phyloP scores from a whole-genome alignment of 2,888 invertebrate genomes.

The Drosophila cognata region DNA sequence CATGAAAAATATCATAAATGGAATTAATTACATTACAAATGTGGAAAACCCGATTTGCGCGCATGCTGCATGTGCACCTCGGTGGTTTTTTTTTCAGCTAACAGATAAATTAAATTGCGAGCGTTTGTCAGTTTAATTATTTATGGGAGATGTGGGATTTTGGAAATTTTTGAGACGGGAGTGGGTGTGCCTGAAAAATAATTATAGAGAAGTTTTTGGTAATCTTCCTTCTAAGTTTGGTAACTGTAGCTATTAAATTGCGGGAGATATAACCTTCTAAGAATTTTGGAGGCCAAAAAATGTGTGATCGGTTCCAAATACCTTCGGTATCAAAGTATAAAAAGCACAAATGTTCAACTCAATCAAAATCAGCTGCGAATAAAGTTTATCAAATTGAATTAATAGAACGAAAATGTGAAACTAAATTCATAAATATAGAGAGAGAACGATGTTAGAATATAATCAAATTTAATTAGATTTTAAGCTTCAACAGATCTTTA shows the following conservation, averaged over 20 bases:
- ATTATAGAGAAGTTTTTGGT: too few species aligned
- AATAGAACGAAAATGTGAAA: slow-evolving; percentile 26
- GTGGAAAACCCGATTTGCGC: slow-evolving; percentile 15
- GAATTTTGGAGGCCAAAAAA: too few species aligned
- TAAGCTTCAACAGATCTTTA: background rate
- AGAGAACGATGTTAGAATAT: background rate
- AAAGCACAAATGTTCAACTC: slow-evolving; percentile 11
- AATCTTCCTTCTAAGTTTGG: too few species aligned
- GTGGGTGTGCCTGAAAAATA: too few species aligned
- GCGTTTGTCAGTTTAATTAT: slow-evolving; percentile 11
- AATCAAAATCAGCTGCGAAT: slow-evolving; percentile 31
- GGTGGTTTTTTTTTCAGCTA: slow-evolving; percentile 11
- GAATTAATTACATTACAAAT: slow-evolving; percentile 60
- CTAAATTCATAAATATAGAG: background rate
- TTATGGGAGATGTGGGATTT: too few species aligned
- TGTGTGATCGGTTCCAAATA: too few species aligned
- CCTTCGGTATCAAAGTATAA: background rate
- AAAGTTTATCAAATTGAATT: slow-evolving; percentile 44
- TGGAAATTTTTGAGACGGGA: too few species aligned
- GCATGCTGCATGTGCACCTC: slow-evolving; percentile 12
- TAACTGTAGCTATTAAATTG: too few species aligned
- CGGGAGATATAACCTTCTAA: too few species aligned
- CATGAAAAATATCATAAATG: slow-evolving; percentile 49
- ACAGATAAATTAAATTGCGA: slow-evolving; percentile 30
- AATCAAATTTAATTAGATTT: background rate